Conservation (phyloP, 35 echinoderm and acorn worm genomes). For the Anneissia japonica region DNA sequence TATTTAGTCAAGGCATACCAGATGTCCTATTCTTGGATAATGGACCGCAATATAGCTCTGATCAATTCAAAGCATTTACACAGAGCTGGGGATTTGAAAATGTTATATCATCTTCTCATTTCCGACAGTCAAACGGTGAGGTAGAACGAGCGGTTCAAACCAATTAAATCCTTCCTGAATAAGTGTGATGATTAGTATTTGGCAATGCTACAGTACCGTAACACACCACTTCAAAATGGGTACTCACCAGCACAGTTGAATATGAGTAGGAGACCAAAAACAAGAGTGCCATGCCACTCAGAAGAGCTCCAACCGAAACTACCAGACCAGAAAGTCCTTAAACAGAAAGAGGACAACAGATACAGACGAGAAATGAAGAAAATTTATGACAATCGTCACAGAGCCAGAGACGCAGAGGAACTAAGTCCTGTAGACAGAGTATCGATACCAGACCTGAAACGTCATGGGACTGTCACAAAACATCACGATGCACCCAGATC, state of each 20-base stretch:
- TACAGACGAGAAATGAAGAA: neutral
- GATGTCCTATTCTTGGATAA: constrained; percentile 32
- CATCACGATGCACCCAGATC: neutral
- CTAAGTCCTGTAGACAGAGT: neutral
- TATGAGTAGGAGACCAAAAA: neutral
- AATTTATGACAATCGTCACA: neutral
- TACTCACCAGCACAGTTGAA: constrained; percentile 3
- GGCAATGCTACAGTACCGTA: neutral
- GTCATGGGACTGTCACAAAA: neutral
- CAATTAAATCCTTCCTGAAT: constrained; percentile 1
- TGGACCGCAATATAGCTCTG: constrained; percentile 36
- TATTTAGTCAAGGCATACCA: constrained; percentile 26
- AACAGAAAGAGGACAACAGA: neutral
- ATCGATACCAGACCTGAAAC: neutral
- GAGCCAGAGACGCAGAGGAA: neutral
- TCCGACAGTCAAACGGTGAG: constrained; percentile 19
- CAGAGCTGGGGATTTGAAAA: neutral
- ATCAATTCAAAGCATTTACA: constrained; percentile 14
- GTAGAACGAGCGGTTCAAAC: constrained; percentile 20
- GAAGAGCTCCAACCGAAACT: neutral
- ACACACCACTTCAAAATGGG: constrained; percentile 5
- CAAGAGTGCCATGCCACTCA: neutral
- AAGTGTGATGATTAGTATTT: neutral
- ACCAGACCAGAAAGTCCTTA: neutral
- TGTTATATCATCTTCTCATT: constrained; percentile 8